Evolutionary conservation across 2,113 vertebrate species (phyloP).

Genomic region (Macrotus californicus): DNA sequence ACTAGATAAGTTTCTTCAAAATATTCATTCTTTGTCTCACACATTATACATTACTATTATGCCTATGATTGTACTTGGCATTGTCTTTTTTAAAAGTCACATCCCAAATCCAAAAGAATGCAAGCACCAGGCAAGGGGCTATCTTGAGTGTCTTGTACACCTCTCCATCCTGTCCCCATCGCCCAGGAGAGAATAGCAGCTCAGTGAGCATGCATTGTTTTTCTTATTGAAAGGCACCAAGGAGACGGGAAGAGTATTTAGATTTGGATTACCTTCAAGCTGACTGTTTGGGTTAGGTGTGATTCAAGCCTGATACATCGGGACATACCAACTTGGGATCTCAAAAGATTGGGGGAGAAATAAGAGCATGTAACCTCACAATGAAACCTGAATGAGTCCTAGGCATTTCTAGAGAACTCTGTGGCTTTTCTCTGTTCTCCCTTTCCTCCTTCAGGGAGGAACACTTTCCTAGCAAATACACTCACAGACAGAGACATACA

Average conservation of each 20-base stretch:
- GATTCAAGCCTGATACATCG: neutral
- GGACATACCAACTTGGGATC: neutral
- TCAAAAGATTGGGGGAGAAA: neutral
- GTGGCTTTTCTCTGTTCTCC: constrained; percentile 33
- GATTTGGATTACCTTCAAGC: neutral
- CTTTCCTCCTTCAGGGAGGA: constrained; percentile 1
- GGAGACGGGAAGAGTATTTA: neutral
- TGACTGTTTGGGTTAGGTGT: neutral
- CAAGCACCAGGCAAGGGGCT: neutral
- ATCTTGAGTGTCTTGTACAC: neutral
- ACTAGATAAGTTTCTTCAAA: neutral
- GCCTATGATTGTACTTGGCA: neutral
- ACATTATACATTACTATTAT: neutral
- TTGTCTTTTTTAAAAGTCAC: neutral
- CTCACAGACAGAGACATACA: constrained; percentile 36
- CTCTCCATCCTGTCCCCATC: neutral
- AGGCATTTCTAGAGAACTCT: constrained; percentile 22
- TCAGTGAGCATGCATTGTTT: neutral
- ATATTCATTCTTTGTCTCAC: neutral
- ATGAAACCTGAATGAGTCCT: constrained; percentile 14
- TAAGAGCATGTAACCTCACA: neutral
- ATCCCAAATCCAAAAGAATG: neutral
- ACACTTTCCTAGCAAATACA: constrained; percentile 48
- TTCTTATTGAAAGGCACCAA: neutral
- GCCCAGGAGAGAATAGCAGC: neutral